These are phyloP conservation scores for Apamea sordens DNA, from an alignment of 2,888 invertebrate genomes.

Conservation along the genomic window DNA sequence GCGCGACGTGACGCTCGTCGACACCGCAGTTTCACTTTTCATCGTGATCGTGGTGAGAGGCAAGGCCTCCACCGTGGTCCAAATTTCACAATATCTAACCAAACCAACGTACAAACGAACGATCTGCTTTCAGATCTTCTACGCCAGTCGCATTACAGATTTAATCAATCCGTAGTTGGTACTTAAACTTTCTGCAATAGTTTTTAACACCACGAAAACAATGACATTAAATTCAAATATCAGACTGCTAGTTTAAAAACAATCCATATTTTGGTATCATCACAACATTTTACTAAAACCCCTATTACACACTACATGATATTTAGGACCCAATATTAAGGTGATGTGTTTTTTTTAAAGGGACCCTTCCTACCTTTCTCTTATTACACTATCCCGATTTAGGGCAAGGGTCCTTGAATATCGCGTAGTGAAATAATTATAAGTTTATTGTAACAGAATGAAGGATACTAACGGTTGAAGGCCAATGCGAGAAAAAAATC, in stretches of 20 bases:
- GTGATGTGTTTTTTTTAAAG: neutral
- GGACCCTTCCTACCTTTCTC: neutral
- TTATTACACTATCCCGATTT: neutral
- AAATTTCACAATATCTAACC: constrained; percentile 87
- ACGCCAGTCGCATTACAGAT: constrained; percentile 55
- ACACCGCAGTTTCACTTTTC: constrained; percentile 89
- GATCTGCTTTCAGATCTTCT: constrained; percentile 74
- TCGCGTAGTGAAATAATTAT: neutral
- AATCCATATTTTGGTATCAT: neutral
- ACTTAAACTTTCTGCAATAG: constrained; percentile 18
- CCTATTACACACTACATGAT: neutral
- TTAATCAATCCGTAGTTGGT: constrained; percentile 30
- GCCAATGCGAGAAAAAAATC: constrained; percentile 37
- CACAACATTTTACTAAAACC: neutral
- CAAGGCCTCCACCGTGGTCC: constrained; percentile 85
- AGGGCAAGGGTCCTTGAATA: neutral
- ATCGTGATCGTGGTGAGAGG: constrained; percentile 88
- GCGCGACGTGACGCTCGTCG: constrained; percentile 84
- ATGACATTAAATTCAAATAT: neutral
- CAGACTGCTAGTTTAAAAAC: neutral
- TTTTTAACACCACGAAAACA: neutral
- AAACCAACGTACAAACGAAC: constrained; percentile 77
- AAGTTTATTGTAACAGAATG: constrained; percentile 9
- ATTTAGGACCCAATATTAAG: neutral
- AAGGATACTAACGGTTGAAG: constrained; percentile 31